A percentile compares a stretch with the other conserved stretches of the same genome.
Evolutionary conservation across 2,113 vertebrate species (phyloP).

Genomic region (Hipposideros armiger): DNA sequence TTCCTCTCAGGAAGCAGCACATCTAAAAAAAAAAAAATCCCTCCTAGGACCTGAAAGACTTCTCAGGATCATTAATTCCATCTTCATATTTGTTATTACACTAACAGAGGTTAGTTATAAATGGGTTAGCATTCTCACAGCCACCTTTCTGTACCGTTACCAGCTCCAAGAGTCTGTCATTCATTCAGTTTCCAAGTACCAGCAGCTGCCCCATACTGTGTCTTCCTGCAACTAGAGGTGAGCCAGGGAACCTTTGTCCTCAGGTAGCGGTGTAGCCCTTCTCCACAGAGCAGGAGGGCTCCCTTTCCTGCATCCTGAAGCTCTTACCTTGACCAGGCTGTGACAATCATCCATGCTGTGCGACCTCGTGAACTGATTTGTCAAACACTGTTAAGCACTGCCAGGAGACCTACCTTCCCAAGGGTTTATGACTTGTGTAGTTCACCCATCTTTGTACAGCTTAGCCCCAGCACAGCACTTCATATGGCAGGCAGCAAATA

Average conservation of each 20-base stretch:
- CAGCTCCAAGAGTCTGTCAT: not conserved
- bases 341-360: not conserved
- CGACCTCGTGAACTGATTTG: rapidly evolving
- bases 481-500: not conserved
- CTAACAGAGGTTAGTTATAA: not conserved
- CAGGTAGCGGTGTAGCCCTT: not conserved
- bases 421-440: not conserved
- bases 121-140: not conserved
- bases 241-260: not conserved
- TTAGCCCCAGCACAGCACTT: not conserved
- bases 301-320: not conserved
- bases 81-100: not conserved
- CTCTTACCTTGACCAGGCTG: not conserved
- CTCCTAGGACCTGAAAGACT: not conserved
- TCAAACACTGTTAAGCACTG: rapidly evolving
- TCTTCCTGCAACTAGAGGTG: not conserved
- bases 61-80: not conserved
- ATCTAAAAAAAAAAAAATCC: not conserved
- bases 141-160: not conserved
- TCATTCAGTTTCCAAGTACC: not conserved
- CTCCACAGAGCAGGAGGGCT: not conserved
- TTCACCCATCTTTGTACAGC: not conserved
- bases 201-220: not conserved
- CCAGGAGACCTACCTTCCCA: not conserved
- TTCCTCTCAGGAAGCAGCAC: not conserved